Percentiles rank a stretch among this genome's conserved stretches.
Evolutionary conservation across 2,797 vertebrate species (phyloP).

Genomic region (Clarias pachynema): DNA sequence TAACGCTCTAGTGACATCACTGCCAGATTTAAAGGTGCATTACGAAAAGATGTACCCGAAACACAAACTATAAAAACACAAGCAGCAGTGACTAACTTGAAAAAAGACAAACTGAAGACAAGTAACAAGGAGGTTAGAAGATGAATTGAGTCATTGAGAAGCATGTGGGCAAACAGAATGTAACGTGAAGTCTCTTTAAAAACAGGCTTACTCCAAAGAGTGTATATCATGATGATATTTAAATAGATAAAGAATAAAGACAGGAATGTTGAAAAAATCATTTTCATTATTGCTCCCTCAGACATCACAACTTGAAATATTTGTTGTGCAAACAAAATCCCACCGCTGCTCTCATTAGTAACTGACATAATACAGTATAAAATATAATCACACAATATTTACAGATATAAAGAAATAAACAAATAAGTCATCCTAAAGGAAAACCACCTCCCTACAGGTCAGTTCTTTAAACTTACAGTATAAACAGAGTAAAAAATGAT

Average conservation of each 20-base stretch:
- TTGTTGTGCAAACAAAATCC: not conserved
- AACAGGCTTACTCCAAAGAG: constrained; percentile 56
- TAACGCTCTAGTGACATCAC: constrained; percentile 73
- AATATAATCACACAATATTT: not conserved
- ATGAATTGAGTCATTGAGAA: constrained; percentile 61
- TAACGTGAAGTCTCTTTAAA: constrained; percentile 64
- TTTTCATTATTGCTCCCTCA: not conserved
- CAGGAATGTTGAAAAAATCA: constrained; percentile 14
- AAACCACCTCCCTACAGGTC: not conserved
- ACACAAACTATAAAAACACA: constrained; percentile 58
- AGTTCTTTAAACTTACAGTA: not conserved
- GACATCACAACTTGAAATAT: constrained; percentile 1
- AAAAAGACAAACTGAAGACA: not conserved
- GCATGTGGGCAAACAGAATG: constrained; percentile 60
- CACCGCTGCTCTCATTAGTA: not conserved
- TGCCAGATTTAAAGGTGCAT: constrained; percentile 67
- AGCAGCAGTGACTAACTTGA: constrained; percentile 44
- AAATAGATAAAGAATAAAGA: constrained; percentile 57
- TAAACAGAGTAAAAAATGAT: too few species aligned
- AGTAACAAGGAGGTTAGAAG: constrained; percentile 40
- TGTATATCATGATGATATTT: constrained; percentile 59
- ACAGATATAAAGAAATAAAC: not conserved
- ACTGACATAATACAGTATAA: not conserved
- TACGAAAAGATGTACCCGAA: not conserved
- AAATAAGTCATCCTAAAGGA: not conserved